Evolutionary conservation across 1,140 invertebrate genomes (phyloP).

Genomic region (Tetragnatha versicolor): DNA sequence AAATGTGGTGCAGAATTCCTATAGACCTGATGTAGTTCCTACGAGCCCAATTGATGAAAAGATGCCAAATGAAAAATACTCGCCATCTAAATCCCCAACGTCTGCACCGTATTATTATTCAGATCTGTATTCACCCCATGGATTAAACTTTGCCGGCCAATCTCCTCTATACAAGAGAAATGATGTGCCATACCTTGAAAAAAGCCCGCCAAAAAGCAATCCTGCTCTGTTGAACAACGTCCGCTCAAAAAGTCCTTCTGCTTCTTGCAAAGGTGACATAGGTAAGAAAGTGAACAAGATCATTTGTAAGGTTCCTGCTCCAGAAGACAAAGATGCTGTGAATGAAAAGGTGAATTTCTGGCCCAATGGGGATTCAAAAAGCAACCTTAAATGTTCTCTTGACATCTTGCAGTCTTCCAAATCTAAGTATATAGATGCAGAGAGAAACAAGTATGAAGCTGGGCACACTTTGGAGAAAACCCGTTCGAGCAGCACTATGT

Average conservation of each 20-base stretch:
- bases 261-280: slow-evolving; percentile 67
- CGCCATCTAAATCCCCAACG: slow-evolving; percentile 33
- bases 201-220: slow-evolving; percentile 45
- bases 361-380: slow-evolving; percentile 10
- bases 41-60: slow-evolving; percentile 4
- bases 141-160: slow-evolving; percentile 5
- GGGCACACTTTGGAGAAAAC: slow-evolving; percentile 57
- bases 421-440: slow-evolving; percentile 58
- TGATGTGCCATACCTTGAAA: slow-evolving; percentile 50
- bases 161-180: slow-evolving; percentile 13
- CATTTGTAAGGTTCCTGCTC: not conserved
- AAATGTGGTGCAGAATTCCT: slow-evolving; percentile 9
- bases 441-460: slow-evolving; percentile 60
- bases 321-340: not conserved
- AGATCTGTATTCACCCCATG: slow-evolving; percentile 68
- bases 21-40: slow-evolving; percentile 47
- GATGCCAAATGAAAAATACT: slow-evolving; percentile 34
- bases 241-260: slow-evolving; percentile 16
- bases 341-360: slow-evolving; percentile 32
- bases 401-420: slow-evolving; percentile 28
- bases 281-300: slow-evolving; percentile 82
- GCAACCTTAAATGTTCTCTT: slow-evolving; percentile 34
- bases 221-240: slow-evolving; percentile 49
- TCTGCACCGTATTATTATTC: slow-evolving; percentile 85
- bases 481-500: slow-evolving; percentile 16